phyloP scores from a whole-genome alignment of 2,113 vertebrate genomes.

The Tupaia tana region DNA sequence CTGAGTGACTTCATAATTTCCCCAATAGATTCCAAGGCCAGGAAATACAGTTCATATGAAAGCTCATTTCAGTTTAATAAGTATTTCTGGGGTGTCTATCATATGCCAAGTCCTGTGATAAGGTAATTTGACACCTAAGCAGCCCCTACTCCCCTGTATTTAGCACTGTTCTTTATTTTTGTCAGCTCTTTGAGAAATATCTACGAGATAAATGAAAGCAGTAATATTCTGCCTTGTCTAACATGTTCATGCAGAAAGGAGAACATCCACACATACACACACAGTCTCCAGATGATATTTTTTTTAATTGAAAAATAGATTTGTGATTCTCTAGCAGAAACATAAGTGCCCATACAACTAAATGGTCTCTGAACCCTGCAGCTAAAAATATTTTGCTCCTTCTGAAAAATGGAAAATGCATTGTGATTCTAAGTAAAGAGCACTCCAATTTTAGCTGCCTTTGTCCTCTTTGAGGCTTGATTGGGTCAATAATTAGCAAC shows the following conservation, averaged over 20 bases:
- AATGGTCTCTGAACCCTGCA: not conserved
- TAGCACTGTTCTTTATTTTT: slow-evolving; percentile 2
- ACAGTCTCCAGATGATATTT: not conserved
- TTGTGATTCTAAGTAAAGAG: not conserved
- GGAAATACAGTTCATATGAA: not conserved
- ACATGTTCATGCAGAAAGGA: not conserved
- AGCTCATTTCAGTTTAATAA: slow-evolving; percentile 11
- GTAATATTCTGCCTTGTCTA: not conserved
- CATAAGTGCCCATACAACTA: not conserved
- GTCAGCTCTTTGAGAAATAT: not conserved
- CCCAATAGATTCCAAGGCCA: not conserved
- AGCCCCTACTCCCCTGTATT: not conserved
- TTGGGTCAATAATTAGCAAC: slow-evolving; percentile 44
- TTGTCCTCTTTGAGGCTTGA: slow-evolving; percentile 28
- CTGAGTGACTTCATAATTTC: slow-evolving; percentile 29
- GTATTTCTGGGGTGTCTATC: not conserved
- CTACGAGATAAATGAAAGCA: not conserved
- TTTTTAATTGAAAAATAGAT: not conserved
- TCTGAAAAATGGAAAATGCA: slow-evolving; percentile 32
- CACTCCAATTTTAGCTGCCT: slow-evolving; percentile 26
- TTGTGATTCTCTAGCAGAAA: slow-evolving; percentile 30
- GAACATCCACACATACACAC: not conserved
- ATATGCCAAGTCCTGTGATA: not conserved
- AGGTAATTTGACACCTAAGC: not conserved
- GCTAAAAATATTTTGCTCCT: slow-evolving; percentile 38